phyloP scores from a whole-genome alignment of 2,888 invertebrate species.

The Euproctis similis region DNA sequence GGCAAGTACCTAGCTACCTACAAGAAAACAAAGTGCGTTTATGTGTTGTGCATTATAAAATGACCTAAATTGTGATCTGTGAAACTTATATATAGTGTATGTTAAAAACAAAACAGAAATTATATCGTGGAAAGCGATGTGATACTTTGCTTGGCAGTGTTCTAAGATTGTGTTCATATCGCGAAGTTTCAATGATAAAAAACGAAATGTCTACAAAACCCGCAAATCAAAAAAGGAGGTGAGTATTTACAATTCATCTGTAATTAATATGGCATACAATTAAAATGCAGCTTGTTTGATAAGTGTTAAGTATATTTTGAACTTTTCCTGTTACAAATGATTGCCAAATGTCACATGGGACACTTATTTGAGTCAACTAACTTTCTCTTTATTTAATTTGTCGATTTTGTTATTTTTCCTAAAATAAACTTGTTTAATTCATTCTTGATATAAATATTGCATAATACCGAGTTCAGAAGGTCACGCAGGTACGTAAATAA shows the following conservation, averaged over 20 bases:
- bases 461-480: no score
- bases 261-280: neutral
- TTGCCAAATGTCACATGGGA: conserved; percentile 22
- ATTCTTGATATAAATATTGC: no score
- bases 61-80: conserved; percentile 65
- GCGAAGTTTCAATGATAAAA: conserved; percentile 61
- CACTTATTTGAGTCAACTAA: conserved; percentile 10
- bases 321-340: conserved; percentile 25
- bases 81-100: conserved; percentile 44
- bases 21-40: conserved; percentile 64
- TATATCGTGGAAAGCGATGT: conserved; percentile 61
- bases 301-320: conserved; percentile 1
- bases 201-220: conserved; percentile 67
- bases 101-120: conserved; percentile 38
- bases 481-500: no score
- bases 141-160: conserved; percentile 76
- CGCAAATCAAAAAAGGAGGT: conserved; percentile 84
- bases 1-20: conserved; percentile 47
- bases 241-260: conserved; percentile 43
- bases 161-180: conserved; percentile 74
- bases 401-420: no score
- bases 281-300: neutral
- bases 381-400: conserved; percentile 31
- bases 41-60: conserved; percentile 65
- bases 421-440: no score